Conservation (phyloP, 1,140 invertebrate genomes). For the Macrostomum lignano region DNA sequence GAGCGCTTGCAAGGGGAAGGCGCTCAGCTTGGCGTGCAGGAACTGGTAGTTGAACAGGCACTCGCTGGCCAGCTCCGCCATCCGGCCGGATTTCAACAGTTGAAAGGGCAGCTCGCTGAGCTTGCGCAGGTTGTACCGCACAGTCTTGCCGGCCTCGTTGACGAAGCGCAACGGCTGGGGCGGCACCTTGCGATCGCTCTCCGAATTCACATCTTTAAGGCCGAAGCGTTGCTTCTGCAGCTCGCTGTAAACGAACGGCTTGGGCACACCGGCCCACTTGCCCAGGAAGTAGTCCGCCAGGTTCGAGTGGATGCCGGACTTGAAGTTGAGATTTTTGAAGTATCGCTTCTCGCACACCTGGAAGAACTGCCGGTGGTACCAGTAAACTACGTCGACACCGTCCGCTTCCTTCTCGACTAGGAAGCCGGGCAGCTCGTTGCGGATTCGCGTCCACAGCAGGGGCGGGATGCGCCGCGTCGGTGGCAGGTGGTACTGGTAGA, state of each 20-base stretch:
- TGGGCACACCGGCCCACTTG: conserved; percentile 61
- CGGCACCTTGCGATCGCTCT: conserved; percentile 75
- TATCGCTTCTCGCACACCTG: conserved; percentile 49
- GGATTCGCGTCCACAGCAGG: conserved; percentile 67
- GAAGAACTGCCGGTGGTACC: conserved; percentile 46
- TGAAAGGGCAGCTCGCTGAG: conserved; percentile 61
- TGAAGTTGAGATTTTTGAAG: conserved; percentile 84
- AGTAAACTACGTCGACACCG: conserved; percentile 78
- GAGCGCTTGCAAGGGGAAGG: conserved; percentile 63
- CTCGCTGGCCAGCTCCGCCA: conserved; percentile 63
- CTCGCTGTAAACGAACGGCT: conserved; percentile 82
- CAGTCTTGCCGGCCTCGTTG: conserved; percentile 31
- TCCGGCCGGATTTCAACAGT: conserved; percentile 54
- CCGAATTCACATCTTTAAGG: conserved; percentile 50
- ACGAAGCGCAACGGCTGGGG: conserved; percentile 70
- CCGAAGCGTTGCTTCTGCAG: conserved; percentile 53
- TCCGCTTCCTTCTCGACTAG: conserved; percentile 77
- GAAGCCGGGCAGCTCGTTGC: conserved; percentile 77
- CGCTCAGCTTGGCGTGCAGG: conserved; percentile 73
- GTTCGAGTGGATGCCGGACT: conserved; percentile 75
- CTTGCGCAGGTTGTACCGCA: conserved; percentile 34
- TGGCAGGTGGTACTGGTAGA: conserved; percentile 88
- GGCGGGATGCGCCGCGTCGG: conserved; percentile 75
- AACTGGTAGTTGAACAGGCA: conserved; percentile 90
- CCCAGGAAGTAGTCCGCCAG: conserved; percentile 90